Conservation (phyloP, 2,113 vertebrate genomes). For the Rhodinocichla rosea region DNA sequence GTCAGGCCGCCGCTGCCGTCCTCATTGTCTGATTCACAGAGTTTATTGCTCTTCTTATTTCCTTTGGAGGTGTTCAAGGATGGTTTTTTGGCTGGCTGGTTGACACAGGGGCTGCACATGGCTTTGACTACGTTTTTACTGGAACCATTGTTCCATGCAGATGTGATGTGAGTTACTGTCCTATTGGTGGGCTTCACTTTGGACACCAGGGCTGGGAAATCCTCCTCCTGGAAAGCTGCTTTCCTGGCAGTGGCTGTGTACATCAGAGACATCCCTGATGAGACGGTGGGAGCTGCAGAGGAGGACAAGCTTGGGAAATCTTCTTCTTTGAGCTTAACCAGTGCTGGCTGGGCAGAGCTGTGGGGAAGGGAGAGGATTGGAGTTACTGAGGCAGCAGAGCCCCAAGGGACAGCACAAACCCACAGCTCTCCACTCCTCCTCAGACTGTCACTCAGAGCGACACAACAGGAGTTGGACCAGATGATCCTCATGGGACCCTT, state of each 20-base stretch:
- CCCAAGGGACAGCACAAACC: not conserved
- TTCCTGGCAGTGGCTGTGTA: slow-evolving; percentile 77
- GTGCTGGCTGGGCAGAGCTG: slow-evolving; percentile 61
- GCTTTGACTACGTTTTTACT: slow-evolving; percentile 72
- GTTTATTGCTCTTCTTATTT: slow-evolving; percentile 47
- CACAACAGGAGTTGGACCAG: not conserved
- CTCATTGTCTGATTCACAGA: slow-evolving; percentile 69
- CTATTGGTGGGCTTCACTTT: slow-evolving; percentile 74
- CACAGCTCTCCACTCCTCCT: not conserved
- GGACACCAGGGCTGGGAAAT: slow-evolving; percentile 94
- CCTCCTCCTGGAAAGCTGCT: slow-evolving; percentile 90
- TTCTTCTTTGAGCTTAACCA: slow-evolving; percentile 85
- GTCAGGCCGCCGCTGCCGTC: slow-evolving; percentile 52
- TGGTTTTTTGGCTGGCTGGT: slow-evolving; percentile 78
- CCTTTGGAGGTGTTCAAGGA: slow-evolving; percentile 61
- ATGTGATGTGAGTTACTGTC: slow-evolving; percentile 71
- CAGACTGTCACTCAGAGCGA: not conserved
- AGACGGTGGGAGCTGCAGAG: not conserved
- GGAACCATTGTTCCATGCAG: slow-evolving; percentile 83
- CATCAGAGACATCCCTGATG: slow-evolving; percentile 70
- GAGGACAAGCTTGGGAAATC: slow-evolving; percentile 92
- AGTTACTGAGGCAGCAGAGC: not conserved
- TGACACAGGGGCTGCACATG: slow-evolving; percentile 25
- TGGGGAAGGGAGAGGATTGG: not conserved
- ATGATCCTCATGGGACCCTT: not conserved